Base-by-base conservation (phyloP, 1,140 invertebrate genomes). In the Tenebrio molitor region DNA sequence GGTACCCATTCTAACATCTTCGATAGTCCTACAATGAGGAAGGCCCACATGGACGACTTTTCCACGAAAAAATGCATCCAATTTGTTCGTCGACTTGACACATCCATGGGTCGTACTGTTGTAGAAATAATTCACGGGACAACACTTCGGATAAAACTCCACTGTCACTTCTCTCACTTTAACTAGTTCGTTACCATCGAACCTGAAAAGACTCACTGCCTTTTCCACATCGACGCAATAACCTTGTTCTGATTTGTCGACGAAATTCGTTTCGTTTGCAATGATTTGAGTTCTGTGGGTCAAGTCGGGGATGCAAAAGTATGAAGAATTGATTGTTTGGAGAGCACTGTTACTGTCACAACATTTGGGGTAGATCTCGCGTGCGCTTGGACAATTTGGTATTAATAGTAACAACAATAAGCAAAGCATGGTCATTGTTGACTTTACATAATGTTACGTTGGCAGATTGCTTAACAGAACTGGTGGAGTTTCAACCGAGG, bases 71-170 rank as follows among this genome's bases (percentile, higher is more conserved):
- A 69, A 63, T 3, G 63, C 62, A 0, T 71, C 17, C 14, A 50
- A 67, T n/a, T 70, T 42, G 16, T 44, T 21, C 42, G 39, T 50
- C 0, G 16, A 46, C 17, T 74, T 36, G 0, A 63, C 41, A 46
- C 78, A 79, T 8, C 66, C 69, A 69, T 74, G 78, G 0, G 36
- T 33, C 12, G 42, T 70, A 2, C 33, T 34, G 42, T 78, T 74
- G 39, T 79, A 79, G 15, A 64, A 16, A 46, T 73, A 69, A n/a
- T 65, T 25, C 3, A 77, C 15, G 1, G 78, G 78, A 58, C 78
- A 79, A 68, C 78, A 79, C 71, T 79, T 79, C 6, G 75, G 75
- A 23, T 75, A 79, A 10, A 33, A 62, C 2, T 41, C 15, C 10
- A 53, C 50, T 8, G 42, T 23, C 12, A 62, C 3, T 5, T 58